Evolutionary conservation across 2,888 invertebrate genomes (phyloP).

Genomic region (Amphipoea oculea): DNA sequence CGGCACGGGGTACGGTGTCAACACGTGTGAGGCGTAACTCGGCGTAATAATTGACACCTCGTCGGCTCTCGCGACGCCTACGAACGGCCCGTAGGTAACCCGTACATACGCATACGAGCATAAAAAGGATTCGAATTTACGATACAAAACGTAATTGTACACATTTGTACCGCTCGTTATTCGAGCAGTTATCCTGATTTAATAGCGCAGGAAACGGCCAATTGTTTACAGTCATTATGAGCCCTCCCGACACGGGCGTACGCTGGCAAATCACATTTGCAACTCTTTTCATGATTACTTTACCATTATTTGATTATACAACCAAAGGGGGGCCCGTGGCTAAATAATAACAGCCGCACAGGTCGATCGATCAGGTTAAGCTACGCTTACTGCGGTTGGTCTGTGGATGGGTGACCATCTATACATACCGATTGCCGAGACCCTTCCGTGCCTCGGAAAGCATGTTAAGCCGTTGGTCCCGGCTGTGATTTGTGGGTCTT

Average conservation of each 20-base stretch:
- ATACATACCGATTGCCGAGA: no score
- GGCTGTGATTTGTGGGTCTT: no score
- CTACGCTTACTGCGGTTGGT: no score
- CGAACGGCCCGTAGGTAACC: constrained; percentile 20
- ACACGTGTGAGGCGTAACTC: constrained; percentile 50
- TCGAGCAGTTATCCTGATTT: constrained; percentile 67
- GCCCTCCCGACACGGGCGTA: constrained; percentile 51
- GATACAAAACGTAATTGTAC: constrained; percentile 62
- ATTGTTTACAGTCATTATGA: constrained; percentile 68
- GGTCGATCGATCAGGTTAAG: no score
- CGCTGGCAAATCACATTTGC: constrained; percentile 35
- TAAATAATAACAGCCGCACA: no score
- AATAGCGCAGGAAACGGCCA: constrained; percentile 66
- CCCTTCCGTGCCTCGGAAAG: no score
- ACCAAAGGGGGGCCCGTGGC: background rate
- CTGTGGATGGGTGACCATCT: no score
- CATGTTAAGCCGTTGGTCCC: no score
- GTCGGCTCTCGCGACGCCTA: constrained; percentile 36
- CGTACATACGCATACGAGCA: constrained; percentile 46
- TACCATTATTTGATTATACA: constrained; percentile 16
- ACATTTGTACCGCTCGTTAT: constrained; percentile 57
- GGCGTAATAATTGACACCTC: constrained; percentile 53
- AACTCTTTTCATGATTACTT: constrained; percentile 22
- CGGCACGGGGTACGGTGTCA: constrained; percentile 35
- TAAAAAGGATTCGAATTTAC: constrained; percentile 64